Evolutionary conservation across 2,888 invertebrate species (phyloP), one percentile per base, ranked within the genome.

Genomic region (Tillus elongatus): DNA sequence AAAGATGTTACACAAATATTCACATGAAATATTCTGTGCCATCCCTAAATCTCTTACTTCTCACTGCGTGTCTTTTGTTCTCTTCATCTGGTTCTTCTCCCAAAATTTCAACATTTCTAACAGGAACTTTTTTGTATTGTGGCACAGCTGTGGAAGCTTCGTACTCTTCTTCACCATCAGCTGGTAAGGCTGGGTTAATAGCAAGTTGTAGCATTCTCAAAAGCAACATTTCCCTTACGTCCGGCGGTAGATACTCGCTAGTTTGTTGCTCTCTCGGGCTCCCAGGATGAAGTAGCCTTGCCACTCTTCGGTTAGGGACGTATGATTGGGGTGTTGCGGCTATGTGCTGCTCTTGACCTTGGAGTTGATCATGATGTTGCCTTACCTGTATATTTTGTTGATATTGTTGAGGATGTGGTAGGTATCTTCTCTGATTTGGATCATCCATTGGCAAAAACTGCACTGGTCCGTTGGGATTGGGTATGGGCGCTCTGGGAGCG

Each of bases 131-230:
- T 45, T 75, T 68, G 38, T 73, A 64, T 19, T 61, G 52, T 2
- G 71, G 68, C 12, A 71, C 70, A 33, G 71, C 67, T 0, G 69
- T 27, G 56, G 62, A 46, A 13, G 52, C 50, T 15, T 52, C 53
- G 32, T 52, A 46, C 19, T 60, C 60, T n/a, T 60, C 53, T 27
- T 60, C 60, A 56, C 63, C 30, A 47, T 61, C 57, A 2, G 61
- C 16, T 2, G 53, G 69, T 40, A 68, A 56, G 31, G 77, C 75
- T 4, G 77, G 75, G 56, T 78, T 79, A 45, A 83, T 79, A 0
- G 82, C 82, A 39, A 83, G 57, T 55, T 82, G 75, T 15, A 83
- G 63, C 82, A 83, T 82, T 52, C 79, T 73, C 51, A 82, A 58
- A 4, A 83, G 61, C 24, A 83, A 62, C 54, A 81, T 81, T 58